phyloP scores from a whole-genome alignment of 1,140 invertebrate species.

The Agrilus planipennis region DNA sequence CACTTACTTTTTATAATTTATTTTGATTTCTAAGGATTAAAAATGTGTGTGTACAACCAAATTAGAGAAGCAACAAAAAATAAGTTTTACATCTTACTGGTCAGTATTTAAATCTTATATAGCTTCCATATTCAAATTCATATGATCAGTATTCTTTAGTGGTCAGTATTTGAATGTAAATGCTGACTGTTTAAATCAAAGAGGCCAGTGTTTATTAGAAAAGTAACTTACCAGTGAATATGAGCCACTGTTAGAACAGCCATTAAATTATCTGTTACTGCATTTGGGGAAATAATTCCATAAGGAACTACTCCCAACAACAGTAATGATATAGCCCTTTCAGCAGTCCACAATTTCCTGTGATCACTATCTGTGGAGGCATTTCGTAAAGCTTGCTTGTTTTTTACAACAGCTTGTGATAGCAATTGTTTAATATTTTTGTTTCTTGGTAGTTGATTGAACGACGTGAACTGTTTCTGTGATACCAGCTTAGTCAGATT shows the following conservation, averaged over 20 bases:
- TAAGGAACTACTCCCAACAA: constrained; percentile 52
- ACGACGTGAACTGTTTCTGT: no score
- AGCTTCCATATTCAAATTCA: constrained; percentile 1
- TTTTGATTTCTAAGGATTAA: no score
- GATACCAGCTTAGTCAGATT: no score
- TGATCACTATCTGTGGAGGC: constrained; percentile 16
- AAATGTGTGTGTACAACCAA: not conserved
- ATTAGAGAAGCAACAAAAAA: not conserved
- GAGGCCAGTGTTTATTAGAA: not conserved
- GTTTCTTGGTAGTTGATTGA: no score
- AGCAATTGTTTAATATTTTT: no score
- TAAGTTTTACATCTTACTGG: not conserved
- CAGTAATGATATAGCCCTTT: constrained; percentile 45
- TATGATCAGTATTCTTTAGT: constrained; percentile 5
- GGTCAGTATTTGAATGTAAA: not conserved
- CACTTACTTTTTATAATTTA: not conserved
- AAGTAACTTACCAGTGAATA: constrained; percentile 52
- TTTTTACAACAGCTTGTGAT: no score
- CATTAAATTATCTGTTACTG: constrained; percentile 49
- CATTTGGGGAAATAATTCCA: constrained; percentile 46
- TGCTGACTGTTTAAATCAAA: not conserved
- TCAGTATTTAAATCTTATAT: not conserved
- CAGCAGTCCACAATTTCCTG: constrained; percentile 48
- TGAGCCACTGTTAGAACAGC: constrained; percentile 54
- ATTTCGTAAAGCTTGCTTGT: not conserved